Evolutionary conservation across 2,888 invertebrate genomes (phyloP), one percentile per base, ranked within the genome.

Genomic region (Cataglyphis cursor): DNA sequence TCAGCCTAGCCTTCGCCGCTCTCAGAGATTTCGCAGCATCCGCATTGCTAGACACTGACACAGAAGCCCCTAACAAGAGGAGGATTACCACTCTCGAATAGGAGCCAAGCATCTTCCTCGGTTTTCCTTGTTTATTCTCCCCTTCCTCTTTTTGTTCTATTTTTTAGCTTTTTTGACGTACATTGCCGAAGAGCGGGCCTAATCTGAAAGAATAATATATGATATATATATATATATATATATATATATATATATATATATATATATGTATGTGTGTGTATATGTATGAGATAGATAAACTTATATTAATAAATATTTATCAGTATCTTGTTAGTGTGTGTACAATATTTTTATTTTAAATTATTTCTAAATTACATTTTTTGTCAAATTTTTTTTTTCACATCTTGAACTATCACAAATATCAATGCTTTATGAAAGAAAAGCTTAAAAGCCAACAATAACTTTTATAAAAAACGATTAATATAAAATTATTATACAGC

Each of bases 71-170:
- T 85, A 93, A 87, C 85, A 90, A 88, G 86, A 93, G 87, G 84
- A 93, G 87, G 76, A 93, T 85, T 74, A 88, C 82, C 83, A 90
- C 86, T 86, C 90, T 88, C 74, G 90, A 83, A 81, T 88, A 89
- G 80, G 90, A 87, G 87, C 89, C 88, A 83, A 87, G 90, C 94
- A 94, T 94, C 90, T 92, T 94, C 89, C 81, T 85, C 62, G 59
- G 18, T 74, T 80, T 72, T 85, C 85, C 85, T 85, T 89, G 8
- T 51, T 51, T 51, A 81, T 86, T 84, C 82, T 82, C 85, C 78
- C 57, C 65, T 73, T 74, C 51, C 65, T 68, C 51, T 75, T 51
- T 83, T 82, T 85, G 85, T 54, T 24, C 66, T 51, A 51, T 80
- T 89, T 87, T 80, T 89, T 87, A 85, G 66, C 82, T 88, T 62